These are phyloP conservation scores for Tragelaphus strepsiceros DNA, from an alignment of 2,113 vertebrate species.

Conservation along the genomic window DNA sequence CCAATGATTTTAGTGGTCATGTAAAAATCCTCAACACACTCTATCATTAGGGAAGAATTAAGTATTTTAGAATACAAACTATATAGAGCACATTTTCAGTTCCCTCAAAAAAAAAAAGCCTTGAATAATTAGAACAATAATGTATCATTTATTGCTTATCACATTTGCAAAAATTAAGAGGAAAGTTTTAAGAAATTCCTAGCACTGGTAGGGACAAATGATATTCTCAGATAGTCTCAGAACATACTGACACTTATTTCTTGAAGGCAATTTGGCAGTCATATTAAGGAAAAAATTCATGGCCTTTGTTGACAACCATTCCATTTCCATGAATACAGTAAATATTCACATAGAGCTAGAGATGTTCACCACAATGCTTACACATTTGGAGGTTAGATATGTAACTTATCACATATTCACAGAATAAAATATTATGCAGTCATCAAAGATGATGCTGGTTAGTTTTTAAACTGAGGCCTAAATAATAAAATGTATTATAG, in stretches of 20 bases:
- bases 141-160: not conserved
- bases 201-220: not conserved
- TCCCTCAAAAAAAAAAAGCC: not conserved
- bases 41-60: not conserved
- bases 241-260: not conserved
- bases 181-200: not conserved
- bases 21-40: not conserved
- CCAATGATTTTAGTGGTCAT: not conserved
- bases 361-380: not conserved
- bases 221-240: not conserved
- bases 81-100: not conserved
- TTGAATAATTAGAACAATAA: not conserved
- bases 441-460: not conserved
- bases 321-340: not conserved
- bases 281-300: not conserved
- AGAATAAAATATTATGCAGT: not conserved
- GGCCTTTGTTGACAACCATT: not conserved
- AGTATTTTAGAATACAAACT: not conserved
- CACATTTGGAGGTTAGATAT: not conserved
- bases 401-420: not conserved
- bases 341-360: not conserved
- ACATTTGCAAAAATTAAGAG: not conserved
- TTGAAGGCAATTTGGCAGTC: not conserved
- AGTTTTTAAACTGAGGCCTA: not conserved
- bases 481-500: not conserved